Conservation (phyloP, 1,140 invertebrate species). For the Caenorhabditis brenneri region DNA sequence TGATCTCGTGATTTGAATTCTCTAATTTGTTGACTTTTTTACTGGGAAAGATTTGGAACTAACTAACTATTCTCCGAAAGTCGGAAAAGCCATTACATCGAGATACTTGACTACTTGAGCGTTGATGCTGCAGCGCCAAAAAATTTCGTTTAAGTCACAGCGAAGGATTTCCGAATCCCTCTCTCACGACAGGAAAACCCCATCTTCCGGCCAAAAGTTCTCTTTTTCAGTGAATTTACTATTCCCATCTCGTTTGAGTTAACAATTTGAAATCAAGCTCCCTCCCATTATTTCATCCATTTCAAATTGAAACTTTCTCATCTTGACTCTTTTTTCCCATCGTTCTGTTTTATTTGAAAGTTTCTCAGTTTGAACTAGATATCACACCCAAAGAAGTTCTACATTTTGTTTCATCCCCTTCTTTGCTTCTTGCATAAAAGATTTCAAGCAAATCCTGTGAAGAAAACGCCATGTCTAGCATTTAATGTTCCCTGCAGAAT, state of each 20-base stretch:
- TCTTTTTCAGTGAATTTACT: slow-evolving; percentile 19
- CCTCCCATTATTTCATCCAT: neutral
- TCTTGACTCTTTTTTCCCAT: neutral
- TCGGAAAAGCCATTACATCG: slow-evolving; percentile 37
- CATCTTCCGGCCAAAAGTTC: slow-evolving; percentile 32
- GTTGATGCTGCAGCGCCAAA: slow-evolving; percentile 3
- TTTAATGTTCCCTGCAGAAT: slow-evolving; percentile 41
- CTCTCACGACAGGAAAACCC: slow-evolving; percentile 36
- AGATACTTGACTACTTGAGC: slow-evolving; percentile 36
- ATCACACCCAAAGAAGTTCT: neutral
- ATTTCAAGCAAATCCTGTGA: slow-evolving; percentile 35
- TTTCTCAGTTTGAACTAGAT: neutral
- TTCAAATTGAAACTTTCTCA: neutral
- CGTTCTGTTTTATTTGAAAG: neutral
- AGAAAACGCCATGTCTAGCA: slow-evolving; percentile 26
- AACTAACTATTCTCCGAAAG: neutral
- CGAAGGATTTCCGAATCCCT: neutral
- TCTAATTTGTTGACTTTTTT: neutral
- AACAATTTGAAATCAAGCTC: neutral
- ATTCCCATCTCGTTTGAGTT: neutral
- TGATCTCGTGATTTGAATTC: too few relatives aligned
- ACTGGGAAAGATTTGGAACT: neutral
- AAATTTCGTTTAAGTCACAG: slow-evolving; percentile 15
- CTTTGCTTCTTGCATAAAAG: neutral
- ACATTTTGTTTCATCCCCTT: neutral